Conservation (phyloP, 2,797 vertebrate genomes). For the Oophaga sylvatica region DNA sequence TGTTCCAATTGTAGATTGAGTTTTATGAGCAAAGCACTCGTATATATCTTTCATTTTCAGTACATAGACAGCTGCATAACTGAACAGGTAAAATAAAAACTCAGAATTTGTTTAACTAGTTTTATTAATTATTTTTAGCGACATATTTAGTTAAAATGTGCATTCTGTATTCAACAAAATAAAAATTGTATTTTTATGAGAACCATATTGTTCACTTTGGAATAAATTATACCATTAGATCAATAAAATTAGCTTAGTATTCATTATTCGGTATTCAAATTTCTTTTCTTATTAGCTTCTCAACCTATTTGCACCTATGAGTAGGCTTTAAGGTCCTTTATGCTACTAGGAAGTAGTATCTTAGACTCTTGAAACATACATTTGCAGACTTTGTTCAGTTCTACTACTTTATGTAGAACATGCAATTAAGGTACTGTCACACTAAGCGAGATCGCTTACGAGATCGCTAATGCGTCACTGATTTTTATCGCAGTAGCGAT, state of each 20-base stretch:
- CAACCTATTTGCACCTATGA: background rate
- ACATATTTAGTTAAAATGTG: background rate
- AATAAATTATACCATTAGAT: background rate
- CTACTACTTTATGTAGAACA: too few relatives aligned
- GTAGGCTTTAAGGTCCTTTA: background rate
- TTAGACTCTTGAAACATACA: background rate
- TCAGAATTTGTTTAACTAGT: background rate
- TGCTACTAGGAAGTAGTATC: background rate
- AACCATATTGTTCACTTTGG: background rate
- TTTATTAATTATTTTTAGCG: background rate
- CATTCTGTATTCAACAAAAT: background rate
- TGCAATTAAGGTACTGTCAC: too few relatives aligned
- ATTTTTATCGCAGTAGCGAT: too few relatives aligned
- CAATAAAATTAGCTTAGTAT: background rate
- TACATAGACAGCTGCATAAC: background rate
- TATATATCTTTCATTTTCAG: conserved; percentile 44
- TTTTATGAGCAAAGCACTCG: conserved; percentile 21
- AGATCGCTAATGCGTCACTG: too few relatives aligned
- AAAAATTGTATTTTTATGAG: background rate
- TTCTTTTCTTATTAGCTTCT: background rate
- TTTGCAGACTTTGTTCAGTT: background rate
- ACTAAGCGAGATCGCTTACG: too few relatives aligned
- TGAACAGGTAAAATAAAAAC: background rate
- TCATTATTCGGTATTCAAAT: background rate
- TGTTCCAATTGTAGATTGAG: conserved; percentile 69